phyloP scores from a whole-genome alignment of 2,888 invertebrate genomes.

The Limenitis camilla region DNA sequence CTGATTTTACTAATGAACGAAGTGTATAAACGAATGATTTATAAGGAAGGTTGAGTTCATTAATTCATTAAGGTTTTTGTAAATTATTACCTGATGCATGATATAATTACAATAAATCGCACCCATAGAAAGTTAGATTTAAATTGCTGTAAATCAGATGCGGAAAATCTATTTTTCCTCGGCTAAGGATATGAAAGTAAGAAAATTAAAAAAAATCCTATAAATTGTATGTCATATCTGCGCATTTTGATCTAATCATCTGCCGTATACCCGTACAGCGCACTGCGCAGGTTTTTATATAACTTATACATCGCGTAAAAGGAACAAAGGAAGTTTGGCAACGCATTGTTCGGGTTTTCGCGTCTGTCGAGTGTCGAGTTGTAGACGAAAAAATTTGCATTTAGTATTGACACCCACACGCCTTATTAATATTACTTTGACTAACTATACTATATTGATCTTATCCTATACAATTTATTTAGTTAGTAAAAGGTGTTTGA shows the following conservation, averaged over 20 bases:
- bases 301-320: conserved; percentile 37
- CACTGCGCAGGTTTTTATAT: conserved; percentile 40
- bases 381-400: conserved; percentile 56
- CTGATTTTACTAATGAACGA: too few species aligned
- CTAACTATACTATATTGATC: background rate
- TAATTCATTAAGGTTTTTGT: background rate
- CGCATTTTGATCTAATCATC: conserved; percentile 17
- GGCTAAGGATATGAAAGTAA: too few species aligned
- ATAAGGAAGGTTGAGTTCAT: too few species aligned
- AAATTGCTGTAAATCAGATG: too few species aligned
- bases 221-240: conserved; percentile 13
- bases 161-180: too few species aligned
- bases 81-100: background rate
- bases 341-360: conserved; percentile 54
- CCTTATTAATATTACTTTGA: conserved; percentile 13
- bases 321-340: conserved; percentile 70
- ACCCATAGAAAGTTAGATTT: too few species aligned
- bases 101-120: too few species aligned
- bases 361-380: conserved; percentile 45
- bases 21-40: too few species aligned
- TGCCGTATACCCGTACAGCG: conserved; percentile 21
- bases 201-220: background rate
- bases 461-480: background rate
- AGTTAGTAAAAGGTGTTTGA: background rate
- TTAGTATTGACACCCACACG: conserved; percentile 44